Evolutionary conservation across 2,797 vertebrate genomes (phyloP).

Genomic region (Falco cherrug): DNA sequence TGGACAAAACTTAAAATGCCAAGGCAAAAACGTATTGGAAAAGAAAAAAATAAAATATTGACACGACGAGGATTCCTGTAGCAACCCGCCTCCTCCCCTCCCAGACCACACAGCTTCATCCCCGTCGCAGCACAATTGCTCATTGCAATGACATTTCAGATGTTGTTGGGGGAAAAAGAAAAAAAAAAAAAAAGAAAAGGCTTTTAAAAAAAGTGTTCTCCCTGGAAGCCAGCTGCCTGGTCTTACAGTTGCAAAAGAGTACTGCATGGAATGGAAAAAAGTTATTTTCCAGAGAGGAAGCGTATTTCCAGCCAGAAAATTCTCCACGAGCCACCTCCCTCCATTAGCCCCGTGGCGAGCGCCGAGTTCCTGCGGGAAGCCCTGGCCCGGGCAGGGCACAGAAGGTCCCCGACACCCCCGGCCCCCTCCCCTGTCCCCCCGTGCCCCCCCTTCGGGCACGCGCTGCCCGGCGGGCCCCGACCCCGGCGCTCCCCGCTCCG

Average conservation of each 20-base stretch:
- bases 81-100: neutral
- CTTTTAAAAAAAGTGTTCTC: neutral
- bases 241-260: neutral
- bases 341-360: neutral
- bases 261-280: constrained; percentile 30
- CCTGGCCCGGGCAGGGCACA: neutral
- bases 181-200: neutral
- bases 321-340: neutral
- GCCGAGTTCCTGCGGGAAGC: constrained; percentile 28
- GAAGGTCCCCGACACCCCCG: neutral
- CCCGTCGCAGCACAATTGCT: neutral
- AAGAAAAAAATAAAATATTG: neutral
- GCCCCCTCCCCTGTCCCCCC: too few species aligned
- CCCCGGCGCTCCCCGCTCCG: too few species aligned
- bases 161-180: neutral
- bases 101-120: neutral
- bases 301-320: constrained; percentile 51
- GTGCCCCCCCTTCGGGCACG: too few species aligned
- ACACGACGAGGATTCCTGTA: neutral
- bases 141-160: neutral
- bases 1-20: neutral
- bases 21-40: neutral
- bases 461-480: too few species aligned
- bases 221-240: neutral
- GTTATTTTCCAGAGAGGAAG: constrained; percentile 50